Percentiles rank a stretch among this genome's conserved stretches.
These are phyloP conservation scores for Aporrectodea caliginosa DNA, from an alignment of 1,140 invertebrate species.

Conservation along the genomic window DNA sequence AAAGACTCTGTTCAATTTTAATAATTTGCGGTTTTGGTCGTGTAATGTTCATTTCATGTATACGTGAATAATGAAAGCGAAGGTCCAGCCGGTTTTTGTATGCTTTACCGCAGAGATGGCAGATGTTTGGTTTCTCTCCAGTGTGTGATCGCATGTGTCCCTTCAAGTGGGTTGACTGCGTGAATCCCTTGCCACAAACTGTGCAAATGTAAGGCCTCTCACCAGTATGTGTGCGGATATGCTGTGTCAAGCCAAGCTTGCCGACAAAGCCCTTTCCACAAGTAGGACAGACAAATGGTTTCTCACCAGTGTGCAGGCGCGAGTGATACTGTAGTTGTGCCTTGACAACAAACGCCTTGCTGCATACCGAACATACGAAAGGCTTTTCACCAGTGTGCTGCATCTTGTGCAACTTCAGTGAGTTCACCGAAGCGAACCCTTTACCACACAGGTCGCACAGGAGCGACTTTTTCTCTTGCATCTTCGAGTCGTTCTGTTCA, in stretches of 20 bases:
- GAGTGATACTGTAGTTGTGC: constrained; percentile 91
- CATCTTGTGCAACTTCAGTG: constrained; percentile 21
- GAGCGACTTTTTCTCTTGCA: neutral
- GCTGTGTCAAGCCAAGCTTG: constrained; percentile 94
- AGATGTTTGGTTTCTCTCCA: constrained; percentile 86
- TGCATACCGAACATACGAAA: neutral
- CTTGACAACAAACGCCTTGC: constrained; percentile 85
- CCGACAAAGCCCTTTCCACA: constrained; percentile 94
- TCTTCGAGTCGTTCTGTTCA: neutral
- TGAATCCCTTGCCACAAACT: constrained; percentile 54
- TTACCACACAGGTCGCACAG: constrained; percentile 19
- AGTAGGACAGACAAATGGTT: constrained; percentile 87
- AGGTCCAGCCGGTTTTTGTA: constrained; percentile 90
- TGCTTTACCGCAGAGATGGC: constrained; percentile 81
- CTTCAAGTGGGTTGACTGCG: constrained; percentile 69
- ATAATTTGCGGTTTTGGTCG: neutral
- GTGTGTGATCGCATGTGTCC: constrained; percentile 87
- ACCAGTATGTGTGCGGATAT: constrained; percentile 97
- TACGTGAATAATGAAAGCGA: constrained; percentile 68
- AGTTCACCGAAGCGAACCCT: constrained; percentile 10
- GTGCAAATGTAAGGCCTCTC: constrained; percentile 83
- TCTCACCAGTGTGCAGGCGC: constrained; percentile 88
- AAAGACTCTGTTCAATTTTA: neutral
- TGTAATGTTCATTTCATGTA: neutral
- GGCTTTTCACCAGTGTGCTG: neutral